Evolutionary conservation across 2,797 vertebrate genomes (phyloP).

Genomic region (Helarctos malayanus): DNA sequence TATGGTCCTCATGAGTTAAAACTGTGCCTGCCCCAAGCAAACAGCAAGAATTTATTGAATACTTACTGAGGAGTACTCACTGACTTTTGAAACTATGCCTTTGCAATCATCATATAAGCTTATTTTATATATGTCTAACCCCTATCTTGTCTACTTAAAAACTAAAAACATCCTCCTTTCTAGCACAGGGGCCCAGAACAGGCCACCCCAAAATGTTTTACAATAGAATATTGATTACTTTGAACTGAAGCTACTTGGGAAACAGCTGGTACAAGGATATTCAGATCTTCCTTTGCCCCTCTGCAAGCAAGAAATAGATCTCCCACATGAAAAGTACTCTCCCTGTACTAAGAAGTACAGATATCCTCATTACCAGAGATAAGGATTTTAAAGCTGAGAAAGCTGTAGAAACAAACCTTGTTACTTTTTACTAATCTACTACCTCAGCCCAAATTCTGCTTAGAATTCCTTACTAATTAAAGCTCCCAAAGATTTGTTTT

Average conservation of each 20-base stretch:
- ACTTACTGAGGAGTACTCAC: not conserved
- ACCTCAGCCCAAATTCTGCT: not conserved
- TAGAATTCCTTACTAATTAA: not conserved
- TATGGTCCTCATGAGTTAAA: not conserved
- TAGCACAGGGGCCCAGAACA: not conserved
- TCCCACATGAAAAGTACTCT: not conserved
- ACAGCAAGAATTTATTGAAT: not conserved
- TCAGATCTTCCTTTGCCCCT: not conserved
- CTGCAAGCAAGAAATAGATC: not conserved
- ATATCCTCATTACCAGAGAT: not conserved
- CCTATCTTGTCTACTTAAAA: not conserved
- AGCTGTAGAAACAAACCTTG: not conserved
- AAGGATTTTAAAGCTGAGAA: not conserved
- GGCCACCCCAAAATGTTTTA: not conserved
- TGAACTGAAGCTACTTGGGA: not conserved
- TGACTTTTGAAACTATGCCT: not conserved
- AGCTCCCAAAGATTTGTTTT: not conserved
- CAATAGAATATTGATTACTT: not conserved
- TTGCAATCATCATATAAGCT: not conserved
- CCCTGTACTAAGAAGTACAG: not conserved
- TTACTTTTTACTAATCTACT: not conserved
- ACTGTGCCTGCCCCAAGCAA: not conserved
- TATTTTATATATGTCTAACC: not conserved
- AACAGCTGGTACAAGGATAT: not conserved
- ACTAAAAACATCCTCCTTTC: not conserved